phyloP scores from a whole-genome alignment of 1,140 invertebrate species.

The Lepidostoma basale region DNA sequence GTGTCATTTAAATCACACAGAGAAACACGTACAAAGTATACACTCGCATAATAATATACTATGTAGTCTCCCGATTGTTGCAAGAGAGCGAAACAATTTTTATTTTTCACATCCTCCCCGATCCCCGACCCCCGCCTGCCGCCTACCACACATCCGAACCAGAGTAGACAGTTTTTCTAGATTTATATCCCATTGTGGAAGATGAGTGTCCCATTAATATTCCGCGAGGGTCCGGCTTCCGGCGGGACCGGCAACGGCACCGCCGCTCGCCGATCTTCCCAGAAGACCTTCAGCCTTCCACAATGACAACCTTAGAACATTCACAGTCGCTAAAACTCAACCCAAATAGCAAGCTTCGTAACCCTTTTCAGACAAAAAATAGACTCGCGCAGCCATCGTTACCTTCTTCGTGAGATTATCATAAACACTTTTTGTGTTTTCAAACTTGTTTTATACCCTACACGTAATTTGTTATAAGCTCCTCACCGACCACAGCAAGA shows the following conservation, averaged over 20 bases:
- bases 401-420: background rate
- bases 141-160: too few species aligned
- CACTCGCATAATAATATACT: too few species aligned
- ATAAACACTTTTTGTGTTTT: background rate
- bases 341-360: too few species aligned
- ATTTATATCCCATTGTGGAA: constrained; percentile 20
- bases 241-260: background rate
- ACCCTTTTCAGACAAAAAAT: too few species aligned
- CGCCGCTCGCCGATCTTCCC: background rate
- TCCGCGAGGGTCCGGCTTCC: constrained; percentile 17
- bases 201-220: constrained; percentile 16
- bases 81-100: too few species aligned
- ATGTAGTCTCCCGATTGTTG: too few species aligned
- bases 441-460: background rate
- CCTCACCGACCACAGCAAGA: too few species aligned
- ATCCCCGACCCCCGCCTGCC: too few species aligned
- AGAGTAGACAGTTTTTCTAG: constrained; percentile 1
- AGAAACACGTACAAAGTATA: too few species aligned
- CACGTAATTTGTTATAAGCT: background rate
- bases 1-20: too few species aligned
- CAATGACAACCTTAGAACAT: background rate
- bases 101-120: too few species aligned
- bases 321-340: background rate
- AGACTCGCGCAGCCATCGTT: background rate
- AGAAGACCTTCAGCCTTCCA: background rate